Percentiles rank a stretch among this genome's conserved stretches.
Conservation (phyloP, 2,888 invertebrate species). For the Cylindroiulus punctatus region DNA sequence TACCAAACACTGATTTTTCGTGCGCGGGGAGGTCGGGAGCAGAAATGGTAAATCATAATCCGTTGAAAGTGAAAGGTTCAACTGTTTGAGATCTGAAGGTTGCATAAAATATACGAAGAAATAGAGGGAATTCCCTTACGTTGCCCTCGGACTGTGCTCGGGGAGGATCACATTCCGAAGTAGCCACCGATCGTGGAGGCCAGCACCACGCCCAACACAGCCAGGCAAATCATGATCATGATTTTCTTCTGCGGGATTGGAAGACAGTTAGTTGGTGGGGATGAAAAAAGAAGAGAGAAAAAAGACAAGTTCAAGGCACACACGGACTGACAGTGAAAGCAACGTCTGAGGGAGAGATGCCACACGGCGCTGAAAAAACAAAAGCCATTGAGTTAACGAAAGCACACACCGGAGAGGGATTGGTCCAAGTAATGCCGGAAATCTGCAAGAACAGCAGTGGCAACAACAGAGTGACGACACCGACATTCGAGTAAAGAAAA, state of each 20-base stretch:
- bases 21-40: background rate
- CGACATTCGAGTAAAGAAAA: background rate
- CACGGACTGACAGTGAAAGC: background rate
- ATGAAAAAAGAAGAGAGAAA: conserved; percentile 37
- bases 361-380: background rate
- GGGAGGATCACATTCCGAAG: conserved; percentile 56
- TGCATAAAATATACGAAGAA: background rate
- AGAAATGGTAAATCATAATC: background rate
- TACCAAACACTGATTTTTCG: background rate
- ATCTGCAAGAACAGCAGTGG: background rate
- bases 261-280: background rate
- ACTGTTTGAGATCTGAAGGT: background rate
- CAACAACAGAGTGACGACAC: background rate
- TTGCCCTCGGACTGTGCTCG: conserved; percentile 48
- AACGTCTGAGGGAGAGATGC: background rate
- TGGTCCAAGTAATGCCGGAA: too few relatives aligned
- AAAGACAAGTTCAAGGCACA: conserved; percentile 18
- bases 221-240: conserved; percentile 68
- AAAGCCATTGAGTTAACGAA: background rate
- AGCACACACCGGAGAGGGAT: background rate
- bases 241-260: conserved; percentile 68
- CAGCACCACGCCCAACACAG: conserved; percentile 65
- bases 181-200: conserved; percentile 63
- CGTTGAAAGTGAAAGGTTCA: background rate
- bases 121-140: conserved; percentile 55